These are phyloP conservation scores for Scomberomorus guttatus DNA, from an alignment of 2,797 vertebrate species.

Conservation along the genomic window DNA sequence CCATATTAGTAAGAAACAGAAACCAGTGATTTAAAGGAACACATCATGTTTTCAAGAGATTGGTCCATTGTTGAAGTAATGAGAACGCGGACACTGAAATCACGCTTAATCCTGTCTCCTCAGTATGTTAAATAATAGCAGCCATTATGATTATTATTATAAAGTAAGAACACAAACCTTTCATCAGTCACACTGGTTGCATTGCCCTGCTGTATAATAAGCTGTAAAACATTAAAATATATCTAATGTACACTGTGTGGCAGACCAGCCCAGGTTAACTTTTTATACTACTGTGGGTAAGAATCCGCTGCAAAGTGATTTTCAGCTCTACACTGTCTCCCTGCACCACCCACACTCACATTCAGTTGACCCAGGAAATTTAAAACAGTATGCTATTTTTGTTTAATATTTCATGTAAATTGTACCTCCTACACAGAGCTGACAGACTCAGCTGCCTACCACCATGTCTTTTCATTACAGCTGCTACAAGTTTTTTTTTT, in stretches of 20 bases:
- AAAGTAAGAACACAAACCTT: conserved; percentile 27
- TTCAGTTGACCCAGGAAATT: conserved; percentile 68
- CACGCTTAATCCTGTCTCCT: conserved; percentile 17
- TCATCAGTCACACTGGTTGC: conserved; percentile 1
- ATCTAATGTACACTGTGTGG: conserved; percentile 16
- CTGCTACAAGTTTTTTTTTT: conserved; percentile 31
- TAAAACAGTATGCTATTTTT: conserved; percentile 65
- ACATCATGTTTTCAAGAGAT: conserved; percentile 35
- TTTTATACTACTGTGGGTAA: conserved; percentile 31
- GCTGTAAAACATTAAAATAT: conserved; percentile 23
- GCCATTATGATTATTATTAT: conserved; percentile 7
- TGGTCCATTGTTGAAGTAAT: conserved; percentile 30
- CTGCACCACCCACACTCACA: conserved; percentile 62
- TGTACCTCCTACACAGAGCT: conserved; percentile 67
- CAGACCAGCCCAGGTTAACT: conserved; percentile 18
- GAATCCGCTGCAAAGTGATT: conserved; percentile 31
- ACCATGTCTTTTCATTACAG: conserved; percentile 43
- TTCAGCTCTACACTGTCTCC: conserved; percentile 51
- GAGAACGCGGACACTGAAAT: conserved; percentile 35
- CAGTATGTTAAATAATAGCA: conserved; percentile 29
- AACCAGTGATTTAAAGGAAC: conserved; percentile 45
- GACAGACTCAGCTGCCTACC: conserved; percentile 48
- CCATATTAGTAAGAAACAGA: conserved; percentile 52
- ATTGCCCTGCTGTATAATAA: conserved; percentile 23
- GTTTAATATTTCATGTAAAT: conserved; percentile 69